phyloP scores from a whole-genome alignment of 2,113 vertebrate species.

The Salvator merianae region DNA sequence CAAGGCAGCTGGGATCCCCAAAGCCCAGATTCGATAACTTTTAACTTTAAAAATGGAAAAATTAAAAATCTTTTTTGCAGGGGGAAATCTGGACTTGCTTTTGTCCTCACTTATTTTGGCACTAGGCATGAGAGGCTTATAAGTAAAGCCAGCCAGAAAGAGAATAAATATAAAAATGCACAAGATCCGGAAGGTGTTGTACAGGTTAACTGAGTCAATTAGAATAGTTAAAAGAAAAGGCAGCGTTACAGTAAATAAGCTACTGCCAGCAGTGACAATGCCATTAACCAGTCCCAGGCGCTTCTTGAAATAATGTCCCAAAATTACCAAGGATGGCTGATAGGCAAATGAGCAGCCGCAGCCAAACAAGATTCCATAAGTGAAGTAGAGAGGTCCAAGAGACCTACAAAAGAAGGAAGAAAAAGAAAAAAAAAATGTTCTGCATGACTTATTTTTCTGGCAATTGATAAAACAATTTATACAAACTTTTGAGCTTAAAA shows the following conservation, averaged over 20 bases:
- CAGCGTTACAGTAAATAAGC: conserved; percentile 88
- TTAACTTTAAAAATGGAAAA: conserved; percentile 88
- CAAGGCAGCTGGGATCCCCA: conserved; percentile 91
- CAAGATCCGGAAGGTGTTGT: conserved; percentile 82
- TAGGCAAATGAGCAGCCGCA: conserved; percentile 96
- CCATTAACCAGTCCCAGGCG: conserved; percentile 95
- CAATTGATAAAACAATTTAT: not conserved
- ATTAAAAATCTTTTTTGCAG: conserved; percentile 83
- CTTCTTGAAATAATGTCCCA: conserved; percentile 96
- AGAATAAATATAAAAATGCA: conserved; percentile 88
- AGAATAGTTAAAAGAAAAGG: conserved; percentile 82
- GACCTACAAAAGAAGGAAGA: conserved; percentile 77
- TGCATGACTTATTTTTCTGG: not conserved
- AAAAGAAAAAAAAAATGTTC: conserved; percentile 30
- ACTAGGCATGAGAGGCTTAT: conserved; percentile 80
- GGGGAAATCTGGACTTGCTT: conserved; percentile 61
- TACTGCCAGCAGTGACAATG: conserved; percentile 95
- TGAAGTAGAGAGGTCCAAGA: conserved; percentile 90
- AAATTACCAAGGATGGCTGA: conserved; percentile 95
- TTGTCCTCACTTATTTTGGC: conserved; percentile 61
- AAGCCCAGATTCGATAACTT: conserved; percentile 92
- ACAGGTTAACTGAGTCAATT: conserved; percentile 70
- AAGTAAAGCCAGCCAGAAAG: conserved; percentile 90
- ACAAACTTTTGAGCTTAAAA: not conserved
- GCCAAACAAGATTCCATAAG: conserved; percentile 93